Percentiles rank a stretch among this genome's conserved stretches.
Evolutionary conservation across 1,140 invertebrate species (phyloP).

Genomic region (Pectinophora gossypiella): DNA sequence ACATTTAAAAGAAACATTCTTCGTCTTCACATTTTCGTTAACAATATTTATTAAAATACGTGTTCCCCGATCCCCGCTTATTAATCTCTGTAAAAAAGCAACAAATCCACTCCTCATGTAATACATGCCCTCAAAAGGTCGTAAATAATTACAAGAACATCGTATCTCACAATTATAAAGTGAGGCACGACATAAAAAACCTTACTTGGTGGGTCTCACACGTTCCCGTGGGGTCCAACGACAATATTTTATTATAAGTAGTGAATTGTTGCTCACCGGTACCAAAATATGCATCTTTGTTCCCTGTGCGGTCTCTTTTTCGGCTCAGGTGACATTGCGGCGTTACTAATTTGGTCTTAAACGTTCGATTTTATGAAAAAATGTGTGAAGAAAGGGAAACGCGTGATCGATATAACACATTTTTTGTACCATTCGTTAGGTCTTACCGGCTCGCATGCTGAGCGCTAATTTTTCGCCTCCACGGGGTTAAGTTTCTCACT

Average conservation of each 20-base stretch:
- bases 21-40: background rate
- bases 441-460: conserved; percentile 41
- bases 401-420: conserved; percentile 22
- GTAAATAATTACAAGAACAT: conserved; percentile 53
- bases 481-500: conserved; percentile 35
- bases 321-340: conserved; percentile 58
- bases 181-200: conserved; percentile 44
- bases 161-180: conserved; percentile 53
- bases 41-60: background rate
- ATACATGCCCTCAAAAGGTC: background rate
- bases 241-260: conserved; percentile 63
- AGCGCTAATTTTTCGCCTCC: conserved; percentile 54
- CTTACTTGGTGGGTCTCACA: conserved; percentile 33
- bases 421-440: conserved; percentile 22
- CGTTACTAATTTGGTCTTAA: conserved; percentile 52
- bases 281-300: conserved; percentile 63
- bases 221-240: conserved; percentile 47
- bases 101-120: background rate
- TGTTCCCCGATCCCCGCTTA: background rate
- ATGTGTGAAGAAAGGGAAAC: conserved; percentile 30
- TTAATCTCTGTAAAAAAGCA: background rate
- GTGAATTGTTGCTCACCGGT: conserved; percentile 47
- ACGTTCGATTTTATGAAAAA: conserved; percentile 9
- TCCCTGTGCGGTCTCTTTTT: conserved; percentile 53
- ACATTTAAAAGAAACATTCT: no score